Conservation (phyloP, 2,888 invertebrate genomes). For the Aplocera efformata region DNA sequence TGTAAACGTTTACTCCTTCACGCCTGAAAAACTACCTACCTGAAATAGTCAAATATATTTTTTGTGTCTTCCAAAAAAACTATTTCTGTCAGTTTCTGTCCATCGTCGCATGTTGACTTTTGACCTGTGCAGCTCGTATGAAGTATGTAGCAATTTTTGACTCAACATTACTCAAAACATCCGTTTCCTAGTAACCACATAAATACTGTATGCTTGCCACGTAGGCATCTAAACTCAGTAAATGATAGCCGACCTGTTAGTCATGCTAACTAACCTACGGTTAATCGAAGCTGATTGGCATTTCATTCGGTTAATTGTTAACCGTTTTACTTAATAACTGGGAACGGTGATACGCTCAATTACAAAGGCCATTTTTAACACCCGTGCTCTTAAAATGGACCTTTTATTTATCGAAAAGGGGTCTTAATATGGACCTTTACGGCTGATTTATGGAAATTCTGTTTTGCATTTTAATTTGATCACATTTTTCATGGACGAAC, state of each 20-base stretch:
- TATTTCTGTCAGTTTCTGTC: too few relatives aligned
- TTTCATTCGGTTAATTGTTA: constrained; percentile 55
- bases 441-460: constrained; percentile 18
- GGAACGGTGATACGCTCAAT: constrained; percentile 26
- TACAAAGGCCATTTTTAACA: constrained; percentile 22
- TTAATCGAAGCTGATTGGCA: constrained; percentile 60
- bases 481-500: background rate
- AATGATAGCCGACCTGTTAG: constrained; percentile 49
- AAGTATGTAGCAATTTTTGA: too few relatives aligned
- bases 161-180: background rate
- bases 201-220: background rate
- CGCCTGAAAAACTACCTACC: too few relatives aligned
- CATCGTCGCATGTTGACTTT: too few relatives aligned
- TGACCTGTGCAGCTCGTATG: too few relatives aligned
- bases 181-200: background rate
- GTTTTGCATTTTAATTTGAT: constrained; percentile 12
- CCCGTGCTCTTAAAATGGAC: constrained; percentile 7
- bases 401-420: constrained; percentile 7
- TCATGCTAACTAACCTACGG: constrained; percentile 54
- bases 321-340: constrained; percentile 50
- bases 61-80: too few relatives aligned
- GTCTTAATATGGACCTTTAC: constrained; percentile 14
- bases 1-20: too few relatives aligned
- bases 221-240: constrained; percentile 18
- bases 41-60: too few relatives aligned